These are phyloP conservation scores for Aleadryas rufinucha DNA, from an alignment of 2,113 vertebrate genomes.

Conservation along the genomic window DNA sequence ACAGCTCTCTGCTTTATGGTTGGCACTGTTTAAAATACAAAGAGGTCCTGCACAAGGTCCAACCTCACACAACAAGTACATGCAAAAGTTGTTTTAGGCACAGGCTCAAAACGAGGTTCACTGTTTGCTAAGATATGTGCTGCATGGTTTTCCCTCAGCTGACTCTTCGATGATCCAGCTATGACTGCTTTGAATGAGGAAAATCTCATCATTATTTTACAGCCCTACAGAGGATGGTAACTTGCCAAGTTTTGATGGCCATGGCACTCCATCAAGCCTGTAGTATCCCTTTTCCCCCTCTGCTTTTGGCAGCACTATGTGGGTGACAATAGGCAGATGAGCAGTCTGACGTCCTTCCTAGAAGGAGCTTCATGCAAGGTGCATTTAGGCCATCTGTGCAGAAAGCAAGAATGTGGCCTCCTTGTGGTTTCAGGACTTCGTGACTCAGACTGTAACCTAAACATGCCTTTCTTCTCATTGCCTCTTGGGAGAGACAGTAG, in stretches of 20 bases:
- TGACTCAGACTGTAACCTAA: neutral
- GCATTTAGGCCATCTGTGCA: neutral
- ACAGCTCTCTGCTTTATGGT: neutral
- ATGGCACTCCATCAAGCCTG: neutral
- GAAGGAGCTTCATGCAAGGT: accelerated
- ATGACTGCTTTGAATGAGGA: neutral
- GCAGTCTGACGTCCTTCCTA: neutral
- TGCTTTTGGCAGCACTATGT: accelerated
- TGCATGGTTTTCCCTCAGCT: neutral
- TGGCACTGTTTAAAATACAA: neutral
- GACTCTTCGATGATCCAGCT: neutral
- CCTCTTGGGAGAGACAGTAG: neutral
- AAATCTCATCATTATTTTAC: neutral
- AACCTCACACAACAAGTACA: neutral
- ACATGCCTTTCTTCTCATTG: neutral
- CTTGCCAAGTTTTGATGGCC: neutral
- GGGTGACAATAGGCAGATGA: neutral
- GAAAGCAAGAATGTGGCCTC: neutral
- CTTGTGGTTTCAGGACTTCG: neutral
- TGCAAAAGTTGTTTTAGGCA: neutral
- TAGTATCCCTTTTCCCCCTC: neutral
- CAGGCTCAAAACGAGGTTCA: accelerated
- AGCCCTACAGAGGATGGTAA: neutral
- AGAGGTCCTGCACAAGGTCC: neutral
- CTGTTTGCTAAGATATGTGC: neutral